Conservation (phyloP, 2,888 invertebrate genomes). For the Pogonocherus hispidulus region DNA sequence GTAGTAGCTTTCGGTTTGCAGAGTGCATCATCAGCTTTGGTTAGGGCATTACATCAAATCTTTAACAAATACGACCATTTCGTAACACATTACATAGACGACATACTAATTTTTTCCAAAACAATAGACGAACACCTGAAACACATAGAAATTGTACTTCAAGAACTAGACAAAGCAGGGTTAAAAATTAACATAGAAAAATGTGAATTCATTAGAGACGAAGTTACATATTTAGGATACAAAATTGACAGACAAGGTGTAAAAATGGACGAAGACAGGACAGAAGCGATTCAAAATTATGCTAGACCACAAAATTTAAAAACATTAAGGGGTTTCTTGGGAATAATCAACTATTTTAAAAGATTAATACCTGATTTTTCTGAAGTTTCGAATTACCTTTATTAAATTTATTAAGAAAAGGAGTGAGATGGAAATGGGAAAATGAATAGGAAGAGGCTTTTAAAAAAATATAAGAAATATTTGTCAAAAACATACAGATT, state of each 20-base stretch:
- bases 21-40: background rate
- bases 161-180: slow-evolving; percentile 16
- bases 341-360: slow-evolving; percentile 31
- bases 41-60: background rate
- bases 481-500: too few relatives aligned
- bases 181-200: slow-evolving; percentile 27
- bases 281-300: slow-evolving; percentile 24
- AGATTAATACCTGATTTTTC: slow-evolving; percentile 19
- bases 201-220: slow-evolving; percentile 17
- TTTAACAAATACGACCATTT: slow-evolving; percentile 17
- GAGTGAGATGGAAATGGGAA: too few relatives aligned
- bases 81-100: slow-evolving; percentile 23
- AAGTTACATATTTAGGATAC: slow-evolving; percentile 29
- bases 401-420: slow-evolving; percentile 9
- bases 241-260: slow-evolving; percentile 6
- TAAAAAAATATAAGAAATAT: too few relatives aligned
- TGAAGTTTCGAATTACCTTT: slow-evolving; percentile 15
- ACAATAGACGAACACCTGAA: slow-evolving; percentile 1
- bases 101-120: slow-evolving; percentile 20
- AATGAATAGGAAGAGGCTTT: too few relatives aligned
- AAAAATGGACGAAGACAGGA: slow-evolving; percentile 20
- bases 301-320: slow-evolving; percentile 22
- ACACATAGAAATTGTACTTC: slow-evolving; percentile 9
- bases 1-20: slow-evolving; percentile 14
- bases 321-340: slow-evolving; percentile 28